Base-by-base conservation (phyloP, 2,797 vertebrate species). In the Euphonia xanthogaster region DNA sequence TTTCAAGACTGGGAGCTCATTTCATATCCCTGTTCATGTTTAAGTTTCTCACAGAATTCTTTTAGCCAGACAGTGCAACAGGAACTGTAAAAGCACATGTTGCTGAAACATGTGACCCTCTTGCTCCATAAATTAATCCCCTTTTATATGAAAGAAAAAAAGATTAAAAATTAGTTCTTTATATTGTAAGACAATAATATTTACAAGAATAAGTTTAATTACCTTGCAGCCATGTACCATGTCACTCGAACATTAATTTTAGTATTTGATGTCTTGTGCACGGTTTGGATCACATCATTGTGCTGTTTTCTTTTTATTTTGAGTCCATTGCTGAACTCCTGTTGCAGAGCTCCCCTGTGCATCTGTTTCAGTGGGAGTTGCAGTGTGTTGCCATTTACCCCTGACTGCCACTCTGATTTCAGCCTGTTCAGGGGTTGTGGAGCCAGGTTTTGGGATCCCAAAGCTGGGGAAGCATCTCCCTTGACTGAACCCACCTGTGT, bases 21-120 rank as follows among this genome's bases (percentile, higher is more conserved):
- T 96, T 96, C 95, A 95, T 97, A 98, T 95, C 97, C 90, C 79
- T 95, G 63, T 68, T 88, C 86, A 31, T 33, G 48, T 50, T 85
- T 71, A 74, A 94, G 88, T 88, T 97, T 90, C 96, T 91, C 90
- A 53, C 0, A 0, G 55, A 51, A 30, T 93, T 95, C 86, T 92
- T 91, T 91, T 37, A 83, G 23, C 33, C 48, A 79, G 83, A 13
- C n/a, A 45, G 48, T 60, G 83, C 89, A 92, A 82, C 86, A 79
- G 79, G 85, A 83, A 30, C 84, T 76, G 51, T 57, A 24, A 45
- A 82, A 89, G 82, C 88, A 71, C 74, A 4, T 70, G 73, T 89
- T 90, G 85, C 86, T 96, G n/a, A 24, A 85, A 50, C 73, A 62
- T 7, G 9, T 33, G 73, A 80, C 70, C 23, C 79, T 94, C 88